A percentile compares a stretch with the other conserved stretches of the same genome.
Conservation (phyloP, 2,797 vertebrate genomes). For the Poeciliopsis infans region DNA sequence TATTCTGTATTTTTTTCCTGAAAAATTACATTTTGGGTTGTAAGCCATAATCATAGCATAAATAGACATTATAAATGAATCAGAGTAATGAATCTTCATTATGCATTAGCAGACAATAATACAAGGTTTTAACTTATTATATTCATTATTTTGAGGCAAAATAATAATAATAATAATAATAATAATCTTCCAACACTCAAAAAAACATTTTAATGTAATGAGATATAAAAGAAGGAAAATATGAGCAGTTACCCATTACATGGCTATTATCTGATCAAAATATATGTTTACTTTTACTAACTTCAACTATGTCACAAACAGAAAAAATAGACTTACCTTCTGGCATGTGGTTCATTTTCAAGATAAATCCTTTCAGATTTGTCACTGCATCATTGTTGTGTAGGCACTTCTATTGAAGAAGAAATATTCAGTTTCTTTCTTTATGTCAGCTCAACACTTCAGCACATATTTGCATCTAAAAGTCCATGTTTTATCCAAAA, state of each 20-base stretch:
- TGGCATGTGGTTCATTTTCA: constrained; percentile 33
- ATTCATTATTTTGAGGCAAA: background rate
- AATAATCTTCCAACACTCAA: background rate
- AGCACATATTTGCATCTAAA: background rate
- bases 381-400: constrained; percentile 16
- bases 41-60: background rate
- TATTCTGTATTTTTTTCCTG: background rate
- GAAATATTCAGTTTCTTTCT: constrained; percentile 11
- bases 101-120: background rate
- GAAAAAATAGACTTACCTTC: constrained; percentile 54
- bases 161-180: background rate
- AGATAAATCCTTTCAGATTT: constrained; percentile 25
- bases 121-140: background rate
- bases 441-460: background rate
- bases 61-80: background rate
- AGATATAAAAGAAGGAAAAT: background rate
- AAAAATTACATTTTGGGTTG: background rate
- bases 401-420: constrained; percentile 3
- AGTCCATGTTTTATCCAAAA: constrained; percentile 38
- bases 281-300: background rate
- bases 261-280: background rate
- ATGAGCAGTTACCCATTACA: background rate
- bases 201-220: background rate
- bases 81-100: background rate
- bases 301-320: background rate